Base-by-base conservation (phyloP, 2,888 invertebrate species). In the Selenia dentaria region DNA sequence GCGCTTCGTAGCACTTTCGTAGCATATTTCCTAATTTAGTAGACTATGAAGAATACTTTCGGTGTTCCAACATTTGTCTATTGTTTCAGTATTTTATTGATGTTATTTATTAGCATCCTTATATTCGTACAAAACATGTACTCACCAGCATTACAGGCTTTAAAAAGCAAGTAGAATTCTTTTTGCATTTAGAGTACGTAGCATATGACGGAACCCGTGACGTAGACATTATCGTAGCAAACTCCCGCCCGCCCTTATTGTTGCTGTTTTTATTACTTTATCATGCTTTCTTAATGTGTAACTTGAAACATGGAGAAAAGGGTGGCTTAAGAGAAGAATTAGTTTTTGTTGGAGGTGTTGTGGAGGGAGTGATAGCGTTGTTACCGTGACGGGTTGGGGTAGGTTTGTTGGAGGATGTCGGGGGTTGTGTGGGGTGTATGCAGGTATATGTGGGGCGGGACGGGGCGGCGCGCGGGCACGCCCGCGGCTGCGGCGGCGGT, bases 381-480 rank as follows among this genome's bases (percentile, higher is more conserved):
- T n/a, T n/a, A n/a, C n/a, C n/a, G n/a, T n/a, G n/a, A n/a, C n/a
- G 45, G 52, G 62, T 51, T 51, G 61, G 62, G 58, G 61, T 47
- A 58, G 6, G 6, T 22, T 54, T 43, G 48, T 48, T 14, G 45
- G n/a, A 14, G 43, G 54, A 43, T 38, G 43, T 34, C 16, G 59
- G 52, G 59, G 62, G 60, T 54, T 46, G 49, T 14, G 44, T 46
- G 38, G 51, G 41, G 48, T 51, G 56, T 45, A 57, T 57, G 51
- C 54, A 6, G 22, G 22, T 22, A 6, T 22, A 2, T 22, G 25
- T 2, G 25, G 25, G 58, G 62, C 60, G 63, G 59, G 51, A 67
- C 61, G 63, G 61, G 53, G 62, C 60, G 52, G 52, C 3, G 25
- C 44, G 54, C 52, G 54, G 62, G 63, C 55, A 57, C 57, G 64